A percentile compares a stretch with the other conserved stretches of the same genome.
Evolutionary conservation across 1,140 invertebrate genomes (phyloP).

Genomic region (Ridgeia piscesae): DNA sequence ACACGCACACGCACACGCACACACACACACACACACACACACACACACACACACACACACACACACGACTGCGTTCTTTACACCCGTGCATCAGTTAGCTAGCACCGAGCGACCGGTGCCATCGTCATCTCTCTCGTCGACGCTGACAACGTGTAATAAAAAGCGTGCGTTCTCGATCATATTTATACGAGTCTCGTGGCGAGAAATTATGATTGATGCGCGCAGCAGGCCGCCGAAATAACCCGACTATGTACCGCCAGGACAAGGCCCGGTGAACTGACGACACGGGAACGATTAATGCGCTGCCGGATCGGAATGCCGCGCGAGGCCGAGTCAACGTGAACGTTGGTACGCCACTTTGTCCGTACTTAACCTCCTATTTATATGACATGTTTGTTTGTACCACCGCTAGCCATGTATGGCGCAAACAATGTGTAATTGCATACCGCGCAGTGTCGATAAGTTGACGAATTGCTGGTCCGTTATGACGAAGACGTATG

Average conservation of each 20-base stretch:
- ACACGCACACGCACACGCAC: background rate
- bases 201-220: background rate
- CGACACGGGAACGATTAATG: background rate
- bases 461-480: background rate
- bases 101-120: background rate
- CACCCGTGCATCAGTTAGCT: too few species aligned
- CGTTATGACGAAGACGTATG: background rate
- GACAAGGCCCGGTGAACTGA: background rate
- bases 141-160: background rate
- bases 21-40: background rate
- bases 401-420: background rate
- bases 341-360: background rate
- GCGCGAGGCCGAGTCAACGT: background rate
- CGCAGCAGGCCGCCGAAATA: background rate
- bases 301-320: background rate
- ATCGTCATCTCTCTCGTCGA: background rate
- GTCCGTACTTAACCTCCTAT: background rate
- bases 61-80: background rate
- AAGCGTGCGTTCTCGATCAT: background rate
- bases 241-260: background rate
- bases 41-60: background rate
- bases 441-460: background rate
- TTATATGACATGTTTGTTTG: background rate
- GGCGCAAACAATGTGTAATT: background rate
- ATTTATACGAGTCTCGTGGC: background rate